Percentiles rank a stretch among this genome's conserved stretches.
Evolutionary conservation across 2,888 invertebrate species (phyloP).

Genomic region (Cerastis rubricosa): DNA sequence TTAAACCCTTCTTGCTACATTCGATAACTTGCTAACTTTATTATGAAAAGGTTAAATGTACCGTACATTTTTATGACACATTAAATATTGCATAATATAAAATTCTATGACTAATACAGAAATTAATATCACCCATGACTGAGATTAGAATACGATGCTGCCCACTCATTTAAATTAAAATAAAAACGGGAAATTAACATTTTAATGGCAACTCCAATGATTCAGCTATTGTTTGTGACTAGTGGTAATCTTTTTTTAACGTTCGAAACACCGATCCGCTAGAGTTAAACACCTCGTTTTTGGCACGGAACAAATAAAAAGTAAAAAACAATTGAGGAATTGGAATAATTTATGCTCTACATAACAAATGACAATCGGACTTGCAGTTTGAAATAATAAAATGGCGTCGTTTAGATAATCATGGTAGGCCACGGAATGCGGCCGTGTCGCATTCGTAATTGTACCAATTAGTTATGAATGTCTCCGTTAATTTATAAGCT

Average conservation of each 20-base stretch:
- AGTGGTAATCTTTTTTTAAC: slow-evolving; percentile 33
- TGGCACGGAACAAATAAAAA: slow-evolving; percentile 34
- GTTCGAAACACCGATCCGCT: slow-evolving; percentile 28
- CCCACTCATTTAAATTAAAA: slow-evolving; percentile 24
- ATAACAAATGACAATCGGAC: slow-evolving; percentile 69
- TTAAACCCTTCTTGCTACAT: slow-evolving; percentile 51
- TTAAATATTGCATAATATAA: slow-evolving; percentile 18
- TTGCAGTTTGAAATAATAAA: slow-evolving; percentile 72
- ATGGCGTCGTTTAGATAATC: slow-evolving; percentile 70
- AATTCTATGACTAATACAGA: slow-evolving; percentile 10
- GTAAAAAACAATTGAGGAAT: slow-evolving; percentile 55
- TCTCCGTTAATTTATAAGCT: slow-evolving; percentile 81
- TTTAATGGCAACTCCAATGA: slow-evolving; percentile 43
- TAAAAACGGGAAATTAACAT: slow-evolving; percentile 48
- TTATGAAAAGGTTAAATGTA: slow-evolving; percentile 27
- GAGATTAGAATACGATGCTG: slow-evolving; percentile 11
- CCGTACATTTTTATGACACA: slow-evolving; percentile 18
- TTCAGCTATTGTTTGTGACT: slow-evolving; percentile 42
- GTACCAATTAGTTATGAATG: slow-evolving; percentile 82
- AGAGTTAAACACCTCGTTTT: slow-evolving; percentile 56
- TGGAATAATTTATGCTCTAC: slow-evolving; percentile 73
- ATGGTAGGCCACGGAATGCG: slow-evolving; percentile 77
- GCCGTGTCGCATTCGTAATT: slow-evolving; percentile 81
- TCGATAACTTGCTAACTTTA: slow-evolving; percentile 24
- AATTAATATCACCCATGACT: slow-evolving; percentile 24